These are phyloP conservation scores for Neoniphon sammara DNA, from an alignment of 2,797 vertebrate genomes.

Conservation along the genomic window DNA sequence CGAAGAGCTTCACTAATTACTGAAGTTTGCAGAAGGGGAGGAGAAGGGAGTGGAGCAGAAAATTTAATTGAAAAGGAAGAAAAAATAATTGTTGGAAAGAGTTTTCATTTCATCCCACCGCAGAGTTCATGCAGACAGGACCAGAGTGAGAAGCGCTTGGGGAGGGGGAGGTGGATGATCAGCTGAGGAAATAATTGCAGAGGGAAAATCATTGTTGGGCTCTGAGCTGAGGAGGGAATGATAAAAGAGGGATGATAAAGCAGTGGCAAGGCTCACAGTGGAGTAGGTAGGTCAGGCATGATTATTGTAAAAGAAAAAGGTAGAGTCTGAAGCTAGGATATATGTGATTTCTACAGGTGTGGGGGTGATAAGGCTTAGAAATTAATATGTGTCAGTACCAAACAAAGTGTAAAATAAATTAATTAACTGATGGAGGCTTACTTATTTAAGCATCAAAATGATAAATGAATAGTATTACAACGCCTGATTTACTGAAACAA, in stretches of 20 bases:
- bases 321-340: background rate
- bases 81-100: slow-evolving; percentile 66
- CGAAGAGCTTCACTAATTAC: slow-evolving; percentile 72
- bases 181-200: slow-evolving; percentile 70
- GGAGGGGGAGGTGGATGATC: slow-evolving; percentile 9
- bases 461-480: background rate
- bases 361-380: background rate
- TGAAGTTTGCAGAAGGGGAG: slow-evolving; percentile 34
- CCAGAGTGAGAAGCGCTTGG: slow-evolving; percentile 47
- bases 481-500: background rate
- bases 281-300: slow-evolving; percentile 44
- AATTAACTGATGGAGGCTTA: background rate
- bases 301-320: slow-evolving; percentile 36
- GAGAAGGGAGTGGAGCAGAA: slow-evolving; percentile 21
- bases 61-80: slow-evolving; percentile 57
- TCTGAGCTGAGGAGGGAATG: slow-evolving; percentile 56
- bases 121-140: slow-evolving; percentile 53
- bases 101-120: slow-evolving; percentile 71
- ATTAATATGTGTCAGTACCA: background rate
- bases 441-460: background rate
- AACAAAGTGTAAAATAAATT: background rate
- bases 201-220: slow-evolving; percentile 61
- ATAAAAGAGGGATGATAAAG: slow-evolving; percentile 63
- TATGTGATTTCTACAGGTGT: background rate
- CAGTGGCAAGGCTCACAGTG: slow-evolving; percentile 32